phyloP scores from a whole-genome alignment of 2,113 vertebrate genomes.

The Plecturocebus donacophilus region DNA sequence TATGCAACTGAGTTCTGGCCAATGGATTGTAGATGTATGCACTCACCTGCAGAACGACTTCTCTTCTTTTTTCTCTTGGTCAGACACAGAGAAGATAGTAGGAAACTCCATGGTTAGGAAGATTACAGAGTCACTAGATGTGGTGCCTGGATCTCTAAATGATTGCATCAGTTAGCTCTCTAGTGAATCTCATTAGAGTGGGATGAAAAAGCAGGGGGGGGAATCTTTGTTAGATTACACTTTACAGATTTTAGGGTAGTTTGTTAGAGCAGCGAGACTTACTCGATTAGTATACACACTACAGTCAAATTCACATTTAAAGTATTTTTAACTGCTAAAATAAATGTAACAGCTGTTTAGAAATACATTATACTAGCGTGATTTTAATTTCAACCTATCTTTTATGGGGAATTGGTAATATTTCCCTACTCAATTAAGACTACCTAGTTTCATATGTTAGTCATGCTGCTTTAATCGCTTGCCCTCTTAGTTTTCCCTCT shows the following conservation, averaged over 20 bases:
- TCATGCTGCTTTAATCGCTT: constrained; percentile 37
- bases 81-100: not conserved
- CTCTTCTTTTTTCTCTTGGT: not conserved
- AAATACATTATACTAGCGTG: constrained; percentile 43
- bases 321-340: constrained; percentile 34
- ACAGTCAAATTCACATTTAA: constrained; percentile 23
- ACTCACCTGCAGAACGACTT: not conserved
- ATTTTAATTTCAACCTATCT: constrained; percentile 55
- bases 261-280: not conserved
- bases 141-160: not conserved
- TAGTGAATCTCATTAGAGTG: not conserved
- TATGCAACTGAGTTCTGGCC: not conserved
- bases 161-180: not conserved
- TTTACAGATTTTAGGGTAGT: not conserved
- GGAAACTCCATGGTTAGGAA: not conserved
- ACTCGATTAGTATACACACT: not conserved
- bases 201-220: not conserved
- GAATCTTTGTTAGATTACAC: not conserved
- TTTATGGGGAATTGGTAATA: constrained; percentile 53
- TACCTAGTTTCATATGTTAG: constrained; percentile 33
- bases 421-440: constrained; percentile 58
- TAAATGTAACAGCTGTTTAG: constrained; percentile 35
- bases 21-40: not conserved
- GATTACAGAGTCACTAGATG: not conserved
- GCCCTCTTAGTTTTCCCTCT: not conserved